phyloP scores from a whole-genome alignment of 1,140 invertebrate species.

The Andrena cerasifolii region DNA sequence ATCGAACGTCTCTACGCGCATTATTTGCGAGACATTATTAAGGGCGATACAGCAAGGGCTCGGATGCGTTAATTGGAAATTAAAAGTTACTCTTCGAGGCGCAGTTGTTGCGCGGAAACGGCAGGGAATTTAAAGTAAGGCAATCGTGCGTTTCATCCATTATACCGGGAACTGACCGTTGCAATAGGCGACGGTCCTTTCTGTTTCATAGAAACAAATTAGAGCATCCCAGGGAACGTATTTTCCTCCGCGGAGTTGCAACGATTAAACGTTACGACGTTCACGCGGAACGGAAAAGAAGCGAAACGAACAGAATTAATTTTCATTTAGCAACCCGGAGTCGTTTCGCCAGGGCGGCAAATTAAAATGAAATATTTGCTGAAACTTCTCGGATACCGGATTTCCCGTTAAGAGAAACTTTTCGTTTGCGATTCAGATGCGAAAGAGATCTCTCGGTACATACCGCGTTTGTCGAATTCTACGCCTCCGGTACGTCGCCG shows the following conservation, averaged over 20 bases:
- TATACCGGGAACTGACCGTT: background rate
- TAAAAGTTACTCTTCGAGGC: background rate
- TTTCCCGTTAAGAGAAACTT: background rate
- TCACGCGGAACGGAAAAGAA: background rate
- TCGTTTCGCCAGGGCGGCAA: background rate
- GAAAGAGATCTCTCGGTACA: background rate
- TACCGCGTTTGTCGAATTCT: background rate
- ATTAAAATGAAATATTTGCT: slow-evolving; percentile 22
- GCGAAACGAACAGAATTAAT: slow-evolving; percentile 21
- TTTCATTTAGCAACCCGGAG: slow-evolving; percentile 8
- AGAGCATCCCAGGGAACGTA: background rate
- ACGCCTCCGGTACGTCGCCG: background rate
- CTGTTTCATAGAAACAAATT: background rate
- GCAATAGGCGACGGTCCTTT: background rate
- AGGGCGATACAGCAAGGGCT: too few species aligned
- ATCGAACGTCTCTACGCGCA: too few species aligned
- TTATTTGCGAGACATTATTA: too few species aligned
- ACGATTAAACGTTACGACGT: slow-evolving; percentile 29
- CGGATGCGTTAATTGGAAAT: slow-evolving; percentile 3
- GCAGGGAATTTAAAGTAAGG: background rate
- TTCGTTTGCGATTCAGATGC: background rate
- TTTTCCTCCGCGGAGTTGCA: background rate
- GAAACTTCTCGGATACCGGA: background rate
- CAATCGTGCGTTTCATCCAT: slow-evolving; percentile 6
- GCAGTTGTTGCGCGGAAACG: too few species aligned